phyloP scores from a whole-genome alignment of 2,797 vertebrate genomes.

The Taeniopygia guttata region DNA sequence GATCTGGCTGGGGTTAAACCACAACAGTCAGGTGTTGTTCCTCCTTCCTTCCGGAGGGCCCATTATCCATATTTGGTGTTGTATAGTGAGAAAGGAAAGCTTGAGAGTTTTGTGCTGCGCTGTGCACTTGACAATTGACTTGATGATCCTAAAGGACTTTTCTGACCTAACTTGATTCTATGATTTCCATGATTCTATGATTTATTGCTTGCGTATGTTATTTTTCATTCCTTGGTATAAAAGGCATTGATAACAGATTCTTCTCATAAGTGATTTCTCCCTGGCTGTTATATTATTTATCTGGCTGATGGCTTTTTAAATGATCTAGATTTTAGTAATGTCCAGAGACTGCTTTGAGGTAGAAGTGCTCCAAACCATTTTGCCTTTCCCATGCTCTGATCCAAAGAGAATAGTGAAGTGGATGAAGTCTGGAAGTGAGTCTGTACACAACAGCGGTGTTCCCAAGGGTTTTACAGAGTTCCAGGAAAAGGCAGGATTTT shows the following conservation, averaged over 20 bases:
- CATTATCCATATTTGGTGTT: not conserved
- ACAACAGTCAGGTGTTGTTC: too few species aligned
- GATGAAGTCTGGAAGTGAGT: not conserved
- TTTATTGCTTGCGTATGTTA: not conserved
- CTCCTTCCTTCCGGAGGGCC: not conserved
- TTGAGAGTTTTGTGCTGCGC: not conserved
- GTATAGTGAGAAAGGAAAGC: not conserved
- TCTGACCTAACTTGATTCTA: not conserved
- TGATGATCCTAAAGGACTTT: not conserved
- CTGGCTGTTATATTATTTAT: not conserved
- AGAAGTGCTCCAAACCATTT: not conserved
- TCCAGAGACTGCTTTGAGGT: not conserved
- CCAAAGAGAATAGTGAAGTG: not conserved
- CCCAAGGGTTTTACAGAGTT: not conserved
- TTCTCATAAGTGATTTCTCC: not conserved
- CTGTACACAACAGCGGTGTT: not conserved
- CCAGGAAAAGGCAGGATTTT: not conserved
- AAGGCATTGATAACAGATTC: not conserved
- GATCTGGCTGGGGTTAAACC: not conserved
- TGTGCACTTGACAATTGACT: not conserved
- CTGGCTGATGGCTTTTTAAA: not conserved
- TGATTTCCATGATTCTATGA: not conserved
- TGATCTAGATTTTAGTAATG: not conserved
- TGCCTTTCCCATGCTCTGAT: not conserved
- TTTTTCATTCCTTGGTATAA: not conserved